Evolutionary conservation across 2,888 invertebrate species (phyloP), one percentile per base, ranked within the genome.

Genomic region (Zaprionus bogoriensis): DNA sequence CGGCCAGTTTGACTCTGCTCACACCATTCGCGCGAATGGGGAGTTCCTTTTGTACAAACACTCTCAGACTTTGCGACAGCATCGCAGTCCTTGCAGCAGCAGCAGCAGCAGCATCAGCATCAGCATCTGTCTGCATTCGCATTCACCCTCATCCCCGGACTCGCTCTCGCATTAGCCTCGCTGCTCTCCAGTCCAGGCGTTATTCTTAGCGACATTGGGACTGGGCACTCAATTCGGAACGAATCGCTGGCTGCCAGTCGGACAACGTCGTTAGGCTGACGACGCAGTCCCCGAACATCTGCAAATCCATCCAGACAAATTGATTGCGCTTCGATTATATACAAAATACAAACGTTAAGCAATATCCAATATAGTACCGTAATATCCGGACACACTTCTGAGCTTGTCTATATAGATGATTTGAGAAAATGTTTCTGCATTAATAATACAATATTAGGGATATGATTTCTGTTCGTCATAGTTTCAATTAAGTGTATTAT

Each of bases 11-110:
- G n/a, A n/a, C n/a, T n/a, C n/a, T n/a, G n/a, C n/a, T n/a, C n/a
- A n/a, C n/a, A n/a, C n/a, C n/a, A n/a, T n/a, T n/a, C n/a, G n/a
- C 5, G 12, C 19, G 17, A 10, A 20, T 57, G 74, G 42, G 45
- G 41, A 62, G 48, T 68, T 71, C 67, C 71, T 78, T 84, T n/a
- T 74, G 58, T 61, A 66, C 74, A 81, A 71, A 78, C 66, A 74
- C 68, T 66, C 78, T 62, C 59, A 57, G 62, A 77, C 73, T 73
- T 61, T 65, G 62, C 47, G 55, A 45, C 44, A 45, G 54, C 67
- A 70, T 70, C 71, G 52, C 64, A 71, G 68, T 65, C 47, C 66
- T 64, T 53, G 14, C 32, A 17, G 55, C 64, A 67, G 62, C 67
- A 67, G 53, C 73, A 63, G 55, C 64, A 67, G 62, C 67, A 67